phyloP scores from a whole-genome alignment of 2,797 vertebrate genomes.

The Centroberyx gerrardi region DNA sequence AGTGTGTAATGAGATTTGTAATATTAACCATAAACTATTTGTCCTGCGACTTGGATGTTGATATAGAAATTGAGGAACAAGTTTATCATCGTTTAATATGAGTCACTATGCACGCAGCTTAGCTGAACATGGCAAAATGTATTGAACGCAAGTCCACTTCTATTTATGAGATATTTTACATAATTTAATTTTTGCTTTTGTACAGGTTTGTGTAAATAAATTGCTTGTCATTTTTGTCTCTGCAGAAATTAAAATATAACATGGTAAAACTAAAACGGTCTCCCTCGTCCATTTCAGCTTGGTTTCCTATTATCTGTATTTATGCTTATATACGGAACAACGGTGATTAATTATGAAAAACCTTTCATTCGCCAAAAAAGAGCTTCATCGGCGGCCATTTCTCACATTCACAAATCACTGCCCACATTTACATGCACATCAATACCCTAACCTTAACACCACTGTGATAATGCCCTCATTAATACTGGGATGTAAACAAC shows the following conservation, averaged over 20 bases:
- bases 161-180: conserved; percentile 99
- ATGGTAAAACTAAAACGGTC: conserved; percentile 87
- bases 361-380: no score
- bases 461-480: not conserved
- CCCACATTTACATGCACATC: not conserved
- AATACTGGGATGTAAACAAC: not conserved
- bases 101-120: conserved; percentile 99
- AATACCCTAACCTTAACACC: not conserved
- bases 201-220: conserved; percentile 99
- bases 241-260: conserved; percentile 99
- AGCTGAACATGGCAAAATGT: conserved; percentile 99
- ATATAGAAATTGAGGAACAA: conserved; percentile 97
- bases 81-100: conserved; percentile 99
- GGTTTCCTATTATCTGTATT: not conserved
- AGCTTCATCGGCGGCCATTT: not conserved
- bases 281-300: not conserved
- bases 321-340: not conserved
- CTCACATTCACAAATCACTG: not conserved
- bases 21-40: conserved; percentile 98
- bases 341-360: no score
- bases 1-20: conserved; percentile 95
- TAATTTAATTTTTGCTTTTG: conserved; percentile 99
- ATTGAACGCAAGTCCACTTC: conserved; percentile 99
- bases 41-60: conserved; percentile 99
- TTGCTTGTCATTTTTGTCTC: conserved; percentile 99